Base-by-base conservation (phyloP, 2,113 vertebrate genomes). In the Geococcyx californianus region DNA sequence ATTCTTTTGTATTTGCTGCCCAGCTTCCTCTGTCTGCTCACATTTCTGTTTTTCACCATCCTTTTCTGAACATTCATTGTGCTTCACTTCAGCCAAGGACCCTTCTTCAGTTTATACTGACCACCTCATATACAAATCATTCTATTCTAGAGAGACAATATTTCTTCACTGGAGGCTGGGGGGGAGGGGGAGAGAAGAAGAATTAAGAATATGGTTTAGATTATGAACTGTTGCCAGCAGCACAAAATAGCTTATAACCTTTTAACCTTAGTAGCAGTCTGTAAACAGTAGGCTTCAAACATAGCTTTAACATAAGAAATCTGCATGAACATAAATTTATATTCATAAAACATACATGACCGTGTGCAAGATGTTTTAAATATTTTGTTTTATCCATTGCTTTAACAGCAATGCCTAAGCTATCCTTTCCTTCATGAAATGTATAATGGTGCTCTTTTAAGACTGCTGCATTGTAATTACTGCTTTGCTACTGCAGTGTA, bases 391-490 rank as follows among this genome's bases (percentile, higher is more conserved):
- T 83, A 94, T 91, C 58, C 45, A 79, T 55, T 14, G 74, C 47
- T 49, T 49, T 49, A 96, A 58, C 63, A 91, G 74, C 44, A 93
- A n/a, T 59, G 54, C 81, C 47, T n/a, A 85, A 89, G 67, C 94
- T 95, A 69, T 33, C 70, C 33, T 91, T 95, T 95, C 85, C 91
- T 80, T 70, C 54, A 28, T 34, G 54, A 85, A 93, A 91, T 51
- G 60, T 87, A 52, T 87, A 95, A 95, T 94, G 51, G 89, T 89
- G 87, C 36, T 93, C 93, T 95, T 96, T 93, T 91, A 95, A 95
- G 94, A 85, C 87, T 33, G 58, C 89, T 93, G 87, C 93, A 94
- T 91, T 91, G 56, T 69, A 96, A 95, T 97, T 96, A 91, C 90
- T 90, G 31, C 51, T 82, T 92, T 87, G 94, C 92, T 92, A 81